Evolutionary conservation across 2,888 invertebrate genomes (phyloP).

Genomic region (Xylocampa areola): DNA sequence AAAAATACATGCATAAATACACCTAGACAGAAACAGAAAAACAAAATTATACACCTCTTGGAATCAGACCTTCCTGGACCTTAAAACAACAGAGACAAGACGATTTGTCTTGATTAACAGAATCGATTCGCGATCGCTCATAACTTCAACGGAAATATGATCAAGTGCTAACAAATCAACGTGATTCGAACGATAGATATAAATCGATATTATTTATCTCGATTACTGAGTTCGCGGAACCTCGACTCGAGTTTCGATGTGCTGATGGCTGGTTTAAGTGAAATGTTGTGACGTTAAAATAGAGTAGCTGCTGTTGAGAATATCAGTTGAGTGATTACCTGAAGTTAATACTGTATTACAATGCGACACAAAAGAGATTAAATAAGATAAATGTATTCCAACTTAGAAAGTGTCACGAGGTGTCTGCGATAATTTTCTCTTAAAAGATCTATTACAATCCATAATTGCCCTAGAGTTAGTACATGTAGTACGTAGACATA

Average conservation of each 20-base stretch:
- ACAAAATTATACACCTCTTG: conserved; percentile 21
- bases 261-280: conserved; percentile 39
- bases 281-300: conserved; percentile 52
- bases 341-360: conserved; percentile 5
- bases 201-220: conserved; percentile 76
- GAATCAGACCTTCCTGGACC: conserved; percentile 25
- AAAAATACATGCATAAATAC: background rate
- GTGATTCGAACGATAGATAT: conserved; percentile 69
- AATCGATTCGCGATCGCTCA: conserved; percentile 54
- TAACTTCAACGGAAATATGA: conserved; percentile 50
- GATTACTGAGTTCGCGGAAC: conserved; percentile 69
- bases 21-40: conserved; percentile 27
- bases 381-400: no score
- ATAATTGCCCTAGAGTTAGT: no score
- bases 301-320: conserved; percentile 31
- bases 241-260: conserved; percentile 42
- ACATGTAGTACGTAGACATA: no score
- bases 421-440: no score
- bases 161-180: conserved; percentile 62
- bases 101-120: conserved; percentile 53
- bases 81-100: conserved; percentile 29
- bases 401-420: no score
- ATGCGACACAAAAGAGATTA: background rate
- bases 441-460: no score
- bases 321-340: conserved; percentile 24